Evolutionary conservation across 2,113 vertebrate species (phyloP).

Genomic region (Ginglymostoma cirratum): DNA sequence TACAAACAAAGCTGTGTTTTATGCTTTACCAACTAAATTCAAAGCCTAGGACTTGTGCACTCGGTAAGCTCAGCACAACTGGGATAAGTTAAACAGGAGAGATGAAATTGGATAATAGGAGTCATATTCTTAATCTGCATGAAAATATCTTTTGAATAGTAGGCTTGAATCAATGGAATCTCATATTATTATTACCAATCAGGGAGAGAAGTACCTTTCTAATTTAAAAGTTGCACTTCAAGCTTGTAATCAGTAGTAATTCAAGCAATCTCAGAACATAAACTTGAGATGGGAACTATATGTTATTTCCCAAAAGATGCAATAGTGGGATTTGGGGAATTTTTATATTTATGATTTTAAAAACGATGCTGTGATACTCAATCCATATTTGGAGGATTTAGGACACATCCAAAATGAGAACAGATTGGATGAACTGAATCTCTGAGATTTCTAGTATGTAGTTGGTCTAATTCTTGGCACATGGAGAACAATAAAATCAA

Average conservation of each 20-base stretch:
- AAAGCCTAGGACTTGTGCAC: background rate
- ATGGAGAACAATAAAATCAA: background rate
- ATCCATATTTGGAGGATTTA: background rate
- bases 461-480: background rate
- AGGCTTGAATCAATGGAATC: constrained; percentile 14
- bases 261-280: background rate
- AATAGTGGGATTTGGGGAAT: background rate
- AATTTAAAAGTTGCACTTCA: constrained; percentile 34
- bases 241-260: background rate
- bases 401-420: background rate
- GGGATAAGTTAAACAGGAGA: background rate
- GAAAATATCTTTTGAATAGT: background rate
- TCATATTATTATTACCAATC: background rate
- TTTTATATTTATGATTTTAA: constrained; percentile 1
- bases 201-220: background rate
- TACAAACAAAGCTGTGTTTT: background rate
- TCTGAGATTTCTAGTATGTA: background rate
- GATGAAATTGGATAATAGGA: background rate
- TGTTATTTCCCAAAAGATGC: background rate
- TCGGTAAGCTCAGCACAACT: constrained; percentile 9
- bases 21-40: background rate
- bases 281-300: no score
- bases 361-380: background rate
- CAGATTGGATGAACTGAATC: background rate
- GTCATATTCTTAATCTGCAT: background rate